A percentile compares a stretch with the other conserved stretches of the same genome.
Conservation (phyloP, 2,888 invertebrate species). For the Mellilla xanthometata region DNA sequence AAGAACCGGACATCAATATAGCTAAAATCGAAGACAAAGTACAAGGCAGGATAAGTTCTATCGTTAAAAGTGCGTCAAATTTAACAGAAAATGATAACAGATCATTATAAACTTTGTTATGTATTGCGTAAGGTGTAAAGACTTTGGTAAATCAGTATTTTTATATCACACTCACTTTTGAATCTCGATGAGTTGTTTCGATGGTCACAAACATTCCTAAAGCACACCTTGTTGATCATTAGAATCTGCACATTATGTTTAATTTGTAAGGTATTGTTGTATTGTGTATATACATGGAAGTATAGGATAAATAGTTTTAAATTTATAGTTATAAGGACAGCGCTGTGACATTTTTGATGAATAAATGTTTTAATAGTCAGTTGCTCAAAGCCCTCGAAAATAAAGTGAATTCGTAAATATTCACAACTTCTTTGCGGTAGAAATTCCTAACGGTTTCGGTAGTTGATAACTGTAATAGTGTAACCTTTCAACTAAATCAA, state of each 20-base stretch:
- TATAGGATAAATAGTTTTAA: slow-evolving; percentile 48
- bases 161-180: slow-evolving; percentile 59
- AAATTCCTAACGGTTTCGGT: slow-evolving; percentile 2
- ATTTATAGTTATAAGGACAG: slow-evolving; percentile 52
- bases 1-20: slow-evolving; percentile 63
- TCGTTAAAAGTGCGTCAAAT: slow-evolving; percentile 52
- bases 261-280: slow-evolving; percentile 44
- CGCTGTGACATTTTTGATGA: slow-evolving; percentile 68
- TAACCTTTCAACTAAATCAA: neutral
- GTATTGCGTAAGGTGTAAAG: slow-evolving; percentile 74
- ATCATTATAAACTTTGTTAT: slow-evolving; percentile 77
- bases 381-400: slow-evolving; percentile 59
- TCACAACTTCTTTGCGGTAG: slow-evolving; percentile 3
- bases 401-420: slow-evolving; percentile 6
- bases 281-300: slow-evolving; percentile 59
- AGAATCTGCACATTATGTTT: slow-evolving; percentile 64
- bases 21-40: slow-evolving; percentile 65
- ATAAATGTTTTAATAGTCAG: slow-evolving; percentile 52
- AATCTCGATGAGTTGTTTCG: slow-evolving; percentile 40
- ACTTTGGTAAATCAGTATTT: slow-evolving; percentile 74
- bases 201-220: slow-evolving; percentile 47
- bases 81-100: slow-evolving; percentile 54
- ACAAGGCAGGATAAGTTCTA: slow-evolving; percentile 55
- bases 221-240: slow-evolving; percentile 69
- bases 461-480: neutral